Base-by-base conservation (phyloP, 1,140 invertebrate genomes). In the Anagrus nilaparvatae region DNA sequence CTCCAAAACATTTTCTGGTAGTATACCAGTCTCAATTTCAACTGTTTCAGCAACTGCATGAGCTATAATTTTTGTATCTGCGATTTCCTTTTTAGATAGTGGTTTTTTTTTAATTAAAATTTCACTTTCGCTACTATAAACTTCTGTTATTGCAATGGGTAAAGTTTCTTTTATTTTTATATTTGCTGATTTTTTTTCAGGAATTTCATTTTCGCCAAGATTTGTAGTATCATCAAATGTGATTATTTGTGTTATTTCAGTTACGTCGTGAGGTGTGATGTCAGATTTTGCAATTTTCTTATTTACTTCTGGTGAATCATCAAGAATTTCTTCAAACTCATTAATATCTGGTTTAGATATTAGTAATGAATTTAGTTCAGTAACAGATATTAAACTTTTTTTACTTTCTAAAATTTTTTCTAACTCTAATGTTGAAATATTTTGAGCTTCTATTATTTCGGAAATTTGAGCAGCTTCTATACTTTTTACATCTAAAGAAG, bases 111-210 rank as follows among this genome's bases (percentile, higher is more conserved):
- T n/a, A n/a, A n/a, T n/a, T n/a, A n/a, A 39, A n/a, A 50, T 48
- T 46, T 70, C 67, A 14, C 51, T 48, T 40, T 69, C 65, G 35
- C 45, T 56, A 0, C 54, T 49, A 8, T 60, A 17, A 4, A 60
- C 37, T 49, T 69, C 54, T 2, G 61, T 58, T 32, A 67, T 40
- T 7, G 53, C 55, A n/a, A 68, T 6, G 0, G 63, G 55, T 6
- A 47, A 35, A 16, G 61, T 39, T 44, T 63, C 57, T 27, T 65
- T 58, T 8, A 65, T 2, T n/a, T 49, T 33, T 19, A 54, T 48
- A 43, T 45, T 55, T 31, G 52, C 55, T 37, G 43, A 55, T 18
- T 62, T 55, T 30, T 43, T 40, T 31, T 50, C 49, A 2, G 51
- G 53, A 17, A 29, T 31, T 44, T 43, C 34, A 28, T 23, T 7